Evolutionary conservation across 2,888 invertebrate species (phyloP), one percentile per base, ranked within the genome.

Genomic region (Dione juno): DNA sequence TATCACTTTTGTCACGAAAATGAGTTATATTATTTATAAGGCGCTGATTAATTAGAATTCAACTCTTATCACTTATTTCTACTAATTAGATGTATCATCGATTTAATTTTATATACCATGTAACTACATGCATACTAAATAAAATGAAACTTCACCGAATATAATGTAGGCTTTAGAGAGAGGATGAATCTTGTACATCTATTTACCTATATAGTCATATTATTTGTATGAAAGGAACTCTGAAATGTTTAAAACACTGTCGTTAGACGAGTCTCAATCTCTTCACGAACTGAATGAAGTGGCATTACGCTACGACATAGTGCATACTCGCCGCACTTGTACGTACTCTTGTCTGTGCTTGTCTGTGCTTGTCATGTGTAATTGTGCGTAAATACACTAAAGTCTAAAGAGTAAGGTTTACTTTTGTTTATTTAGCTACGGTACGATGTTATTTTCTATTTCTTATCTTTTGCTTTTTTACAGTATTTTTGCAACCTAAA

Each of bases 1-100:
- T n/a, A n/a, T n/a, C 35, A 58, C n/a, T n/a, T 40, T n/a, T n/a
- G 43, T 52, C 67, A 67, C 67, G 67, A 19, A 59, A 14, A 14
- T 16, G 40, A 58, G 13, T 41, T 41, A 40, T 21, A n/a, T 50
- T 21, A 28, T 28, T 52, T 41, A 21, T 59, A 28, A 10, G 35
- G 21, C n/a, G 16, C 35, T 19, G 45, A 50, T 50, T 35, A 28
- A 28, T 28, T 28, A 28, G 28, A 28, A 50, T 64, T 43, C 14
- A 5, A 11, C n/a, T 63, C 11, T 16, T 48, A 28, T 63, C 35
- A 35, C 28, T 35, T 40, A n/a, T 14, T 61, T 63, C 9, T 28
- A 43, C n/a, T 28, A 10, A 63, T 35, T 63, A n/a, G 16, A 35
- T 35, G 63, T 14, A 3, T 41, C 14, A 59, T 43, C 41, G 21